These are phyloP conservation scores for Scalopus aquaticus DNA, from an alignment of 2,113 vertebrate species.

Conservation along the genomic window DNA sequence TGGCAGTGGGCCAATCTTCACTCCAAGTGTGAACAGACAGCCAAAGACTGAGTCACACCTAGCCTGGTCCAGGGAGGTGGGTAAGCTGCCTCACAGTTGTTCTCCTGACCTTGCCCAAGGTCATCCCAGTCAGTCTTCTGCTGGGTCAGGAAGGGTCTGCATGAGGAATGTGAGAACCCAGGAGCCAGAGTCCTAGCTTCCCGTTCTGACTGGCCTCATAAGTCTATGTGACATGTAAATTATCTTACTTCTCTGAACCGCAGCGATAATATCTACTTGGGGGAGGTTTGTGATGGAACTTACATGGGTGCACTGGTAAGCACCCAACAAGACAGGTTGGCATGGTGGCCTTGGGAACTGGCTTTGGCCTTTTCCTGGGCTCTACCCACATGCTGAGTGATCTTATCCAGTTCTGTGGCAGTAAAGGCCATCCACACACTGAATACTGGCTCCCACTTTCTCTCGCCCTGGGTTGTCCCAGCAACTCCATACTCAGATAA, in stretches of 20 bases:
- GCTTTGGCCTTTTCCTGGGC: neutral
- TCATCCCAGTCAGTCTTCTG: slow-evolving; percentile 27
- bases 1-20: slow-evolving; percentile 20
- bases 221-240: neutral
- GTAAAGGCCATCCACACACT: neutral
- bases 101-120: slow-evolving; percentile 52
- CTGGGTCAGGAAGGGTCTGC: neutral
- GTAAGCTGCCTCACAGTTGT: slow-evolving; percentile 12
- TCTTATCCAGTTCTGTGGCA: neutral
- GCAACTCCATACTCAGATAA: neutral
- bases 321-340: neutral
- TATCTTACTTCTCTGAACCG: neutral
- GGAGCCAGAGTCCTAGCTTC: neutral
- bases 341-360: neutral
- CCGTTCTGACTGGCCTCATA: neutral
- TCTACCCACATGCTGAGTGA: neutral
- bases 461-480: neutral
- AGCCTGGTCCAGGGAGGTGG: slow-evolving; percentile 39
- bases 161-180: neutral
- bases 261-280: neutral
- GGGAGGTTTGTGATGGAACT: neutral
- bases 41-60: slow-evolving; percentile 73
- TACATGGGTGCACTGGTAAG: neutral
- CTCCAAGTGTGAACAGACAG: neutral
- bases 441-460: neutral